Evolutionary conservation across 2,113 vertebrate species (phyloP).

Genomic region (Halichoerus grypus): DNA sequence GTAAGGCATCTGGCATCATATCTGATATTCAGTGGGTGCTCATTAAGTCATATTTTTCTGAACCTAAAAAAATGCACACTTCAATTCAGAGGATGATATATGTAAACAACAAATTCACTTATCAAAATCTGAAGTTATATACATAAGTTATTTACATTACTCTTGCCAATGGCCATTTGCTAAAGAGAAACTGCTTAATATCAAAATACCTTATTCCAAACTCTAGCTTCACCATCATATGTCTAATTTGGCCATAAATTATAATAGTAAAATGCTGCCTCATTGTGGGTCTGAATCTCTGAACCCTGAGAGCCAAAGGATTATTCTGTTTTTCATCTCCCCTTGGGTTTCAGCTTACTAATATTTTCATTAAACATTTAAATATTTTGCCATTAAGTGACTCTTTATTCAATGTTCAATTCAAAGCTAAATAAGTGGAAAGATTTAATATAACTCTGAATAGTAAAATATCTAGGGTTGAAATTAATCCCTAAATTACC

Average conservation of each 20-base stretch:
- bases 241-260: constrained; percentile 45
- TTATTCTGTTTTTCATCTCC: constrained; percentile 75
- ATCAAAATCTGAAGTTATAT: constrained; percentile 51
- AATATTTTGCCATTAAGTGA: constrained; percentile 67
- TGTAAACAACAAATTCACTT: background rate
- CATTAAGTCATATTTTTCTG: background rate
- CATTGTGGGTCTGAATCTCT: background rate
- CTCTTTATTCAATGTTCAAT: constrained; percentile 41
- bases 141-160: background rate
- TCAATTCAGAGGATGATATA: background rate
- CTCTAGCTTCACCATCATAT: background rate
- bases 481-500: constrained; percentile 63
- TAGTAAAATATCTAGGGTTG: constrained; percentile 57
- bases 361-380: constrained; percentile 81
- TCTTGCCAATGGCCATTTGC: background rate
- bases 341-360: constrained; percentile 71
- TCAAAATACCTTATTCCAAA: constrained; percentile 36
- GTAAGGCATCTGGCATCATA: background rate
- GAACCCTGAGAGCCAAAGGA: constrained; percentile 48
- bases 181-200: constrained; percentile 31
- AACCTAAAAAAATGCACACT: background rate
- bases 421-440: constrained; percentile 64
- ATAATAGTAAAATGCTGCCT: background rate
- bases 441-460: constrained; percentile 62
- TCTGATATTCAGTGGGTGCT: background rate